Conservation (phyloP, 2,888 invertebrate genomes). For the Arctia plantaginis region DNA sequence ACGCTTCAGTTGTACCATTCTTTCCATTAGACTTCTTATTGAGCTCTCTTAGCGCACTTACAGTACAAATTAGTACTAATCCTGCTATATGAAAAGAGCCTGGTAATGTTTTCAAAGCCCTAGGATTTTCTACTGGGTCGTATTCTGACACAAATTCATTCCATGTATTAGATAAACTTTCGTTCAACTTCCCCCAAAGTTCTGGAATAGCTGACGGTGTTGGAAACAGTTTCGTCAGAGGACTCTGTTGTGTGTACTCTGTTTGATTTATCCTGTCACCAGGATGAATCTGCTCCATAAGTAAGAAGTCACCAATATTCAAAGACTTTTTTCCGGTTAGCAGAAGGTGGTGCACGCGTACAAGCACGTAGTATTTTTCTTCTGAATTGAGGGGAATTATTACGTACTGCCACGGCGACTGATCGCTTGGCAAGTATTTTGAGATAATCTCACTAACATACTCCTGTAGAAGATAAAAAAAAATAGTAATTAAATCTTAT, state of each 20-base stretch:
- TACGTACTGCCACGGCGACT: constrained; percentile 93
- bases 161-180: constrained; percentile 91
- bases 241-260: constrained; percentile 75
- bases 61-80: constrained; percentile 88
- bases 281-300: constrained; percentile 83
- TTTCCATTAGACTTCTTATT: constrained; percentile 79
- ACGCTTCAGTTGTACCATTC: constrained; percentile 69
- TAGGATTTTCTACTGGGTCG: constrained; percentile 91
- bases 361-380: constrained; percentile 89
- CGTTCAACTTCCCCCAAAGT: constrained; percentile 89
- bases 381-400: constrained; percentile 88
- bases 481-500: constrained; percentile 1
- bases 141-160: constrained; percentile 93
- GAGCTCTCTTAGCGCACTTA: constrained; percentile 88
- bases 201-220: constrained; percentile 88
- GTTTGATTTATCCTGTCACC: constrained; percentile 68
- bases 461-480: constrained; percentile 84
- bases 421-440: constrained; percentile 90
- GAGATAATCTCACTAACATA: constrained; percentile 92
- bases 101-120: constrained; percentile 87
- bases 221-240: constrained; percentile 84
- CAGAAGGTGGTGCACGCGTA: constrained; percentile 92
- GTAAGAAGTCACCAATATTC: constrained; percentile 91
- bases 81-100: constrained; percentile 88
- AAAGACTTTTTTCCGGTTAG: constrained; percentile 90